phyloP scores from a whole-genome alignment of 2,113 vertebrate species.

The Siniperca knerii region DNA sequence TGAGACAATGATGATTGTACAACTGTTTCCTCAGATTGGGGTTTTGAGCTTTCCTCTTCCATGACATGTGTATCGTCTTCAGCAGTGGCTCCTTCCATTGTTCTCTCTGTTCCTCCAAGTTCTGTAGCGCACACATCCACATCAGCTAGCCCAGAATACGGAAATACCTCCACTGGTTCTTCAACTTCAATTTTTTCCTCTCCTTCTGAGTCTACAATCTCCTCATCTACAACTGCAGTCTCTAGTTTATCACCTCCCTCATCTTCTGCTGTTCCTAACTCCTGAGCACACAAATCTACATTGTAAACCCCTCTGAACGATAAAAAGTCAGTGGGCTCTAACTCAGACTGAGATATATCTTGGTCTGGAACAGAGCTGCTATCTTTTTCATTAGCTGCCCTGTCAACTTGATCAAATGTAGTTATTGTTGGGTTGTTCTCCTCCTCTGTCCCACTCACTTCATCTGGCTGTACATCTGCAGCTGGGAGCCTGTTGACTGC shows the following conservation, averaged over 20 bases:
- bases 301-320: slow-evolving; percentile 40
- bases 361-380: slow-evolving; percentile 25
- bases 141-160: slow-evolving; percentile 40
- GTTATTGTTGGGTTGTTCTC: slow-evolving; percentile 13
- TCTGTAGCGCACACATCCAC: slow-evolving; percentile 61
- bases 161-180: slow-evolving; percentile 20
- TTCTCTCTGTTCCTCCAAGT: slow-evolving; percentile 35
- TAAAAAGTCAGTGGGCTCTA: slow-evolving; percentile 26
- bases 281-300: slow-evolving; percentile 66
- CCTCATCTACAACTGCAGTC: neutral
- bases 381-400: slow-evolving; percentile 36
- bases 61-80: slow-evolving; percentile 8
- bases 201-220: slow-evolving; percentile 10
- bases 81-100: neutral
- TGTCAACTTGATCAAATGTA: slow-evolving; percentile 41
- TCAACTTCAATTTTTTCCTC: slow-evolving; percentile 29
- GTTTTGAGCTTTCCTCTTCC: slow-evolving; percentile 39
- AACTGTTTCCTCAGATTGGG: slow-evolving; percentile 29
- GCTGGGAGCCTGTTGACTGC: slow-evolving; percentile 20
- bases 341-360: slow-evolving; percentile 40
- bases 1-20: slow-evolving; percentile 18
- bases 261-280: slow-evolving; percentile 35
- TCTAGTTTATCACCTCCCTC: slow-evolving; percentile 22
- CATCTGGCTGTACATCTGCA: slow-evolving; percentile 52
- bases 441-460: slow-evolving; percentile 28